A percentile compares a stretch with the other conserved stretches of the same genome.
Evolutionary conservation across 2,888 invertebrate genomes (phyloP).

Genomic region (Leptogaster cylindrica): DNA sequence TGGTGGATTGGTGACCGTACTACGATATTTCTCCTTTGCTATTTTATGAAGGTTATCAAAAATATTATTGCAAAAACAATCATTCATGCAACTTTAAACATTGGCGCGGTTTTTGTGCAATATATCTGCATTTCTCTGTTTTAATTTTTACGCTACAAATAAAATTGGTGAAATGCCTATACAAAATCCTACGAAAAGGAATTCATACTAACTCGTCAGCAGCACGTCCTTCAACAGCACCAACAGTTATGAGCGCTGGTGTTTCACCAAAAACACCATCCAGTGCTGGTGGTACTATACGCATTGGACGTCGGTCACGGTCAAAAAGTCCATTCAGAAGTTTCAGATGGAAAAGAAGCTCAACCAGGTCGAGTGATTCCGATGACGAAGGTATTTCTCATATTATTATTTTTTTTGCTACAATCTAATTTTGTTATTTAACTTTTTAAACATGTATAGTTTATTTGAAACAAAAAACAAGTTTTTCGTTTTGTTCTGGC

Average conservation of each 20-base stretch:
- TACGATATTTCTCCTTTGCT: neutral
- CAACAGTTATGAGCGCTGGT: constrained; percentile 39
- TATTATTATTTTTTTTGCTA: too few species aligned
- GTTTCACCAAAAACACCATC: constrained; percentile 46
- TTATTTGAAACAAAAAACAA: too few species aligned
- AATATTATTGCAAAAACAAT: neutral
- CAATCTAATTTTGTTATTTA: constrained; percentile 1
- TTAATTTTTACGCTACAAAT: too few species aligned
- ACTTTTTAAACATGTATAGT: constrained; percentile 1
- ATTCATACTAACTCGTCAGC: constrained; percentile 35
- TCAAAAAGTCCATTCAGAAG: constrained; percentile 94
- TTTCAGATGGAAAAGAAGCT: constrained; percentile 87
- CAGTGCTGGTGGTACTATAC: constrained; percentile 59
- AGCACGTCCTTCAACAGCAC: constrained; percentile 40
- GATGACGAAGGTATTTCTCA: constrained; percentile 78
- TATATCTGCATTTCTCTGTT: too few species aligned
- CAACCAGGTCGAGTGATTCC: constrained; percentile 71
- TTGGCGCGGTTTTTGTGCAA: too few species aligned
- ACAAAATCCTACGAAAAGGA: constrained; percentile 21
- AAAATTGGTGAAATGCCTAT: neutral
- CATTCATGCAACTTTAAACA: neutral
- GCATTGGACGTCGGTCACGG: constrained; percentile 68
- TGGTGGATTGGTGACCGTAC: constrained; percentile 38
- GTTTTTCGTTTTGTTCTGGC: neutral
- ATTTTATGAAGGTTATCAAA: neutral